Conservation (phyloP, 2,888 invertebrate genomes). For the Barypeithes pellucidus region DNA sequence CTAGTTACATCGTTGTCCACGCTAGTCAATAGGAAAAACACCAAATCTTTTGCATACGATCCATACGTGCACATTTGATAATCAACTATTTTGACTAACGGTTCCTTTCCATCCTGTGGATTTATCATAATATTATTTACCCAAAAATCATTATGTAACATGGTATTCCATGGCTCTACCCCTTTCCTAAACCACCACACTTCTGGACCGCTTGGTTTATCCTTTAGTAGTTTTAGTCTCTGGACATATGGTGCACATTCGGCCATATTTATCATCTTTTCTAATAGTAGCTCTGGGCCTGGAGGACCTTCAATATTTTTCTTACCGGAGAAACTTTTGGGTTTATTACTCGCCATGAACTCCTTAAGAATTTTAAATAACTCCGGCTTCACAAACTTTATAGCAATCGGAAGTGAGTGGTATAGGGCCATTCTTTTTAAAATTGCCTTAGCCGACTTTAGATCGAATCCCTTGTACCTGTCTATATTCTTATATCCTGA, state of each 20-base stretch:
- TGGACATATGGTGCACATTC: conserved; percentile 22
- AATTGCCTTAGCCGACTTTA: conserved; percentile 37
- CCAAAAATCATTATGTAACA: conserved; percentile 75
- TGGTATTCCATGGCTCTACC: conserved; percentile 71
- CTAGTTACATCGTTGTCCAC: conserved; percentile 45
- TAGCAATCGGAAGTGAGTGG: conserved; percentile 38
- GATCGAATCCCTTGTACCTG: conserved; percentile 40
- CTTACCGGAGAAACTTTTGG: not conserved
- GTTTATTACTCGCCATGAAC: not conserved
- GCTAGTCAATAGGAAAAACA: conserved; percentile 61
- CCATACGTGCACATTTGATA: conserved; percentile 59
- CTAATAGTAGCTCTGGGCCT: conserved; percentile 5
- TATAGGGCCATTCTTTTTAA: conserved; percentile 40
- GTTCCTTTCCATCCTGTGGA: conserved; percentile 58
- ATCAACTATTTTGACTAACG: conserved; percentile 59
- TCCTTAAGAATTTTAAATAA: conserved; percentile 19
- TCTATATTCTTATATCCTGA: conserved; percentile 43
- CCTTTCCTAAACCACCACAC: not conserved
- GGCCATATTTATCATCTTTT: conserved; percentile 21
- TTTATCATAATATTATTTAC: conserved; percentile 75
- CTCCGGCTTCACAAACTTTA: conserved; percentile 44
- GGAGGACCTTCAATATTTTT: conserved; percentile 6
- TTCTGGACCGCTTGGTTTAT: conserved; percentile 16
- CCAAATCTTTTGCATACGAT: conserved; percentile 58
- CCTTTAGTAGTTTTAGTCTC: conserved; percentile 3